These are phyloP conservation scores for Rhinopomastus cyanomelas DNA, from an alignment of 2,113 vertebrate genomes.

Conservation along the genomic window DNA sequence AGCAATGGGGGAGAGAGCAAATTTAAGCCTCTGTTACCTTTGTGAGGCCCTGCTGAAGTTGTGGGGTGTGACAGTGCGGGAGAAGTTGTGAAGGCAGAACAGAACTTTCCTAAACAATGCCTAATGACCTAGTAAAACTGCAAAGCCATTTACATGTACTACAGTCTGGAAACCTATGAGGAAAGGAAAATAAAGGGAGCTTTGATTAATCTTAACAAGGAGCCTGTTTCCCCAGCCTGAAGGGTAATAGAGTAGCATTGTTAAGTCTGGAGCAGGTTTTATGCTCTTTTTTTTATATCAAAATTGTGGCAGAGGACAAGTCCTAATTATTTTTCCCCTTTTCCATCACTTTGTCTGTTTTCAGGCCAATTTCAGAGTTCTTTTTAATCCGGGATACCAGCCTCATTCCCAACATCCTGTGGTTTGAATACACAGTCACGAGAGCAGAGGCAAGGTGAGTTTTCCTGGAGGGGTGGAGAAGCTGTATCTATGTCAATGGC, in stretches of 20 bases:
- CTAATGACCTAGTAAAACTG: neutral
- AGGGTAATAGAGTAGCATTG: neutral
- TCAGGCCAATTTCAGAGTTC: constrained; percentile 96
- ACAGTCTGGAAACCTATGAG: neutral
- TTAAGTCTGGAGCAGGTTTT: neutral
- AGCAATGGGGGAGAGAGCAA: neutral
- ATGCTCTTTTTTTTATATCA: neutral
- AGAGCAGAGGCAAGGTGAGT: constrained; percentile 96
- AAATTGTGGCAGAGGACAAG: neutral
- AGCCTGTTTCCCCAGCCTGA: neutral
- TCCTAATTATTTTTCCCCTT: neutral
- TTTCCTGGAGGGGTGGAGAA: neutral
- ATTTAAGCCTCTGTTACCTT: neutral
- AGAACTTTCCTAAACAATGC: neutral
- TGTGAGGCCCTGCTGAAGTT: neutral
- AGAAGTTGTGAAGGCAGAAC: neutral
- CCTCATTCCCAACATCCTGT: constrained; percentile 97
- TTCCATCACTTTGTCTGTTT: neutral
- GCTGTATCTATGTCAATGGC: neutral
- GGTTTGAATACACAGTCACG: constrained; percentile 99
- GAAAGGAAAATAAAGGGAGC: neutral
- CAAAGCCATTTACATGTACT: neutral
- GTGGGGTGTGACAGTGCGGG: neutral
- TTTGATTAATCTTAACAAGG: neutral
- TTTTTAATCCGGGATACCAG: constrained; percentile 98